These are phyloP conservation scores for Tetramorium alpestre DNA, from an alignment of 1,140 invertebrate genomes.

Conservation along the genomic window DNA sequence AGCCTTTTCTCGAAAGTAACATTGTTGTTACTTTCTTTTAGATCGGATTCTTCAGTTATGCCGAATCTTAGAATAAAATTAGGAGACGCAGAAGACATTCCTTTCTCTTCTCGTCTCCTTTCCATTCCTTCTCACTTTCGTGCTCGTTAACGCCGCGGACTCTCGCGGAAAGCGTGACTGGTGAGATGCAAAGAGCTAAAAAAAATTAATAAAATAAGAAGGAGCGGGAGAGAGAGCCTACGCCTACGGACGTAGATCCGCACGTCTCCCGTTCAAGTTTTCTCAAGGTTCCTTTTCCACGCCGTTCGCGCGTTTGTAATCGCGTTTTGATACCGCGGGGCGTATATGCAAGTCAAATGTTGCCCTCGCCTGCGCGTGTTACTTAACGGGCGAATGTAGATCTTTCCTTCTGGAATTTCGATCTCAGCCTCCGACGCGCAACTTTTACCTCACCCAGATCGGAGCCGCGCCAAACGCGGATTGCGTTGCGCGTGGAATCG, in stretches of 20 bases:
- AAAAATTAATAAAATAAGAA: background rate
- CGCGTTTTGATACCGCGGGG: constrained; percentile 47
- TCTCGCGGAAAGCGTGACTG: constrained; percentile 51
- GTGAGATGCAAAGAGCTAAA: constrained; percentile 5
- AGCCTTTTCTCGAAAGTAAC: background rate
- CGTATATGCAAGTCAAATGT: constrained; percentile 48
- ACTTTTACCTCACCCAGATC: constrained; percentile 26
- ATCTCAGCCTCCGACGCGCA: constrained; percentile 12
- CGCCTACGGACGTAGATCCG: constrained; percentile 39
- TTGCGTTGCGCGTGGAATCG: constrained; percentile 24
- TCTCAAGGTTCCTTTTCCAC: constrained; percentile 45
- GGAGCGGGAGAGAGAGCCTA: constrained; percentile 40
- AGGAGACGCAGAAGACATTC: background rate
- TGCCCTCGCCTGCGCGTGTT: constrained; percentile 8
- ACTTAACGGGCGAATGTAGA: constrained; percentile 21
- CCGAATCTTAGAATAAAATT: constrained; percentile 1
- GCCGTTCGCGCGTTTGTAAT: constrained; percentile 8
- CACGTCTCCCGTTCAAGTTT: constrained; percentile 18
- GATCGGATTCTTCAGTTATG: background rate
- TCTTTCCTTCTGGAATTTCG: constrained; percentile 41
- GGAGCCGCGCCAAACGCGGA: constrained; percentile 2
- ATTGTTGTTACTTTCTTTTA: background rate
- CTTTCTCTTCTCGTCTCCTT: constrained; percentile 14
- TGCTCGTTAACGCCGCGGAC: constrained; percentile 29
- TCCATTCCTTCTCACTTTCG: constrained; percentile 21